phyloP scores from a whole-genome alignment of 2,113 vertebrate genomes.

The Poecilia latipinna region DNA sequence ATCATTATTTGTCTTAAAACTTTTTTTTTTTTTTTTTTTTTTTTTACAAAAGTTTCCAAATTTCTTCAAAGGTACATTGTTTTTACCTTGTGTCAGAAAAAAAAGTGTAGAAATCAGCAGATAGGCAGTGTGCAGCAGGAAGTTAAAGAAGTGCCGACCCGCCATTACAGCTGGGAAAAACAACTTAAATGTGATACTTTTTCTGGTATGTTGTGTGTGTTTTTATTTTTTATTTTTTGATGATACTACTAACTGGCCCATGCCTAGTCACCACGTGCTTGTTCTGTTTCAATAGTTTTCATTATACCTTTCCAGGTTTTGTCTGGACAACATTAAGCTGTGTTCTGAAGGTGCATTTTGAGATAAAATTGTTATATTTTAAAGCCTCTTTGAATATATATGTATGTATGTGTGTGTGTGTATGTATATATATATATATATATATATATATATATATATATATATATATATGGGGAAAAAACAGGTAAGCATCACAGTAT shows the following conservation, averaged over 20 bases:
- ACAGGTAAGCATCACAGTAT: slow-evolving; percentile 14
- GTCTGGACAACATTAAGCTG: slow-evolving; percentile 57
- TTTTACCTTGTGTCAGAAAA: too few species aligned
- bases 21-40: not conserved
- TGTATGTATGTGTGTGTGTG: too few species aligned
- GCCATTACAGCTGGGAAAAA: not conserved
- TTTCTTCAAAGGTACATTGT: not conserved
- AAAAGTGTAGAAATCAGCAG: too few species aligned
- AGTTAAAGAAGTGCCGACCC: too few species aligned
- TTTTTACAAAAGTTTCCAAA: not conserved
- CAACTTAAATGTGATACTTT: not conserved
- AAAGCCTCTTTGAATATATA: slow-evolving; percentile 24
- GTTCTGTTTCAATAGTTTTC: slow-evolving; percentile 56
- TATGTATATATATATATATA: not conserved
- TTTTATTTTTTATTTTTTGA: not conserved
- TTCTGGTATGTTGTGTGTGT: not conserved
- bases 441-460: not conserved
- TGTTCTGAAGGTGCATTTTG: slow-evolving; percentile 49
- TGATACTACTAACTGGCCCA: not conserved
- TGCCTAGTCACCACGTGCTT: slow-evolving; percentile 14
- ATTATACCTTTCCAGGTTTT: slow-evolving; percentile 46
- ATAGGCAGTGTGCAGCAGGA: too few species aligned
- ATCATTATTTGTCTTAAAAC: not conserved
- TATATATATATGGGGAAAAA: not conserved
- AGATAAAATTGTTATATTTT: slow-evolving; percentile 41